Base-by-base conservation (phyloP, 1,140 invertebrate genomes). In the Hyphantria cunea region DNA sequence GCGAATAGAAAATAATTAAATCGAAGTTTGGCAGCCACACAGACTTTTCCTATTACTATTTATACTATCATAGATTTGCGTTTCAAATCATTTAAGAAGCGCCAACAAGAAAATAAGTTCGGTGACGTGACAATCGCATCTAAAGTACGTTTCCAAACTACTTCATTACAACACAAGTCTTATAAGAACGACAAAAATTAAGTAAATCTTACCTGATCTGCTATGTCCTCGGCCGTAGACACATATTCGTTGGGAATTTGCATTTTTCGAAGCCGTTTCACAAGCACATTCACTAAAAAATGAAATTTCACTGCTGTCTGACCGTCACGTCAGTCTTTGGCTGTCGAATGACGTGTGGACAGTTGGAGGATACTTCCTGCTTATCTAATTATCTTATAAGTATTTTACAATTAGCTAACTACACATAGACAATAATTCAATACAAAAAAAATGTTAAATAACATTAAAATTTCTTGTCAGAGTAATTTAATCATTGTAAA, bases 221-320 rank as follows among this genome's bases (percentile, higher is more conserved):
- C 97, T 77, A 98, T 92, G 91, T 99, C 97, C 92, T 99, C 97
- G 42, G 97, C 97, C 84, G 95, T 96, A 63, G 96, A 94, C 78
- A 98, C 92, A 81, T 97, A 94, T 93, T 98, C 96, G 90, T 95
- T 96, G 88, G 96, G 95, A 91, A 94, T 93, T 92, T 94, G 94
- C 95, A 96, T 96, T 91, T 93, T 94, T 72, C 62, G 39, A 75
- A 63, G 68, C 65, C 70, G 76, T 74, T 69, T 73, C 80, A 83
- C 73, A 71, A 75, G 68, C 79, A 86, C 83, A 80, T 80, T 68
- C 79, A 87, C 78, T 64, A 70, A 80, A 64, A 66, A 82, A 80
- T 66, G 51, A 74, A 83, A 82, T 84, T 80, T 81, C 71, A 85
- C 83, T 85, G 71, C 72, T 73, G 79, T 72, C 76, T 53, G 48